Conservation (phyloP, 2,113 vertebrate species). For the Lophotis ruficrista region DNA sequence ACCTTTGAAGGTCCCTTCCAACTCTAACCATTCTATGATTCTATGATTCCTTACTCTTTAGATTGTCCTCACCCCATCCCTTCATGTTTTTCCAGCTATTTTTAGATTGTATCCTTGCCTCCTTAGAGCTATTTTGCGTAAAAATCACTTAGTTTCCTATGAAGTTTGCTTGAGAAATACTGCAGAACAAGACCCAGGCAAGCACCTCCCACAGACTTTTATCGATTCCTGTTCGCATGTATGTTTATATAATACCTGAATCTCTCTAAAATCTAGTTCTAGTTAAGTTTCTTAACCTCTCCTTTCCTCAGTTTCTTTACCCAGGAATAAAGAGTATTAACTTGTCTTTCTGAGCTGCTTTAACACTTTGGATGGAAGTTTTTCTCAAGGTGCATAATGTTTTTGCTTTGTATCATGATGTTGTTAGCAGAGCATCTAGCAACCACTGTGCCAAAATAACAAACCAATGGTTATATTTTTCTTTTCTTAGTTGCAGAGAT, state of each 20-base stretch:
- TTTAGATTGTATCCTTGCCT: neutral
- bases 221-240: neutral
- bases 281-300: neutral
- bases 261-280: neutral
- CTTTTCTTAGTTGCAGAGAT: neutral
- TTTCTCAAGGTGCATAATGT: accelerated
- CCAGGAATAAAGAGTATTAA: neutral
- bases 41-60: neutral
- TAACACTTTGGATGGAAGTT: neutral
- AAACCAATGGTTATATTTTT: neutral
- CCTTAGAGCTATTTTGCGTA: neutral
- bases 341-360: neutral
- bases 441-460: neutral
- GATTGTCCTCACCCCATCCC: neutral
- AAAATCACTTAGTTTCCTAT: neutral
- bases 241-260: accelerated
- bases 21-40: no score
- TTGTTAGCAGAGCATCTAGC: constrained; percentile 17
- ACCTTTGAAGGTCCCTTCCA: no score
- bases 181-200: neutral
- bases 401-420: neutral
- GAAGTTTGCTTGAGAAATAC: neutral
- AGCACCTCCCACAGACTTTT: neutral
- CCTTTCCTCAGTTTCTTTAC: neutral
- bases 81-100: neutral